Evolutionary conservation across 2,113 vertebrate genomes (phyloP).

Genomic region (Rhinoderma darwinii): DNA sequence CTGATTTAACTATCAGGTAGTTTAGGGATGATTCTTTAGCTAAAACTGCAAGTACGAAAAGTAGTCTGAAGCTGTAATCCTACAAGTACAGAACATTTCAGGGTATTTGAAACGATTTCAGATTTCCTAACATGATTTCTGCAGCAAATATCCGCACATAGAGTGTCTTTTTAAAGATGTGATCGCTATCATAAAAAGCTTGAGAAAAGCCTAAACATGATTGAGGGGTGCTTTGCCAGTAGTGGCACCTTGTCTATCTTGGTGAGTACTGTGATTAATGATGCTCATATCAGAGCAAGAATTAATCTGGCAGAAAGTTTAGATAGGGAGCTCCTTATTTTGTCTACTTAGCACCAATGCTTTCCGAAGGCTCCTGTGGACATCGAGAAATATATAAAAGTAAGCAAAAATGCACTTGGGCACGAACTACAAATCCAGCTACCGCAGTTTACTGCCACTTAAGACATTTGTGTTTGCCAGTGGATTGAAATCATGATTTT

Average conservation of each 20-base stretch:
- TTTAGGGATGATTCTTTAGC: slow-evolving; percentile 32
- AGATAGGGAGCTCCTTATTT: not conserved
- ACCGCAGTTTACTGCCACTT: not conserved
- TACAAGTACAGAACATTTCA: not conserved
- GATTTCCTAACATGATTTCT: slow-evolving; percentile 27
- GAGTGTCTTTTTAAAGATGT: slow-evolving; percentile 29
- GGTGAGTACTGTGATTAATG: slow-evolving; percentile 44
- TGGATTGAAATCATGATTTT: not conserved
- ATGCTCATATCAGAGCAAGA: slow-evolving; percentile 4
- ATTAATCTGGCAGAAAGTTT: slow-evolving; percentile 39
- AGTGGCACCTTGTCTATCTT: slow-evolving; percentile 30
- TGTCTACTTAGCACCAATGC: slow-evolving; percentile 6
- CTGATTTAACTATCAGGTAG: slow-evolving; percentile 49
- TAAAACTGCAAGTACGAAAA: slow-evolving; percentile 6
- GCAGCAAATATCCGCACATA: not conserved
- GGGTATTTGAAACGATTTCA: not conserved
- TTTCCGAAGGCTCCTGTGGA: not conserved
- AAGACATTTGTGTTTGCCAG: not conserved
- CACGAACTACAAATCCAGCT: not conserved
- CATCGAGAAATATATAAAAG: not conserved
- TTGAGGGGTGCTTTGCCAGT: slow-evolving; percentile 18
- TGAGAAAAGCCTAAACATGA: slow-evolving; percentile 47
- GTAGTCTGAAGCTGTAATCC: slow-evolving; percentile 1
- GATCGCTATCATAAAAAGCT: slow-evolving; percentile 50
- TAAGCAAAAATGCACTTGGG: not conserved